phyloP scores from a whole-genome alignment of 2,797 vertebrate species.

The Anas georgica region DNA sequence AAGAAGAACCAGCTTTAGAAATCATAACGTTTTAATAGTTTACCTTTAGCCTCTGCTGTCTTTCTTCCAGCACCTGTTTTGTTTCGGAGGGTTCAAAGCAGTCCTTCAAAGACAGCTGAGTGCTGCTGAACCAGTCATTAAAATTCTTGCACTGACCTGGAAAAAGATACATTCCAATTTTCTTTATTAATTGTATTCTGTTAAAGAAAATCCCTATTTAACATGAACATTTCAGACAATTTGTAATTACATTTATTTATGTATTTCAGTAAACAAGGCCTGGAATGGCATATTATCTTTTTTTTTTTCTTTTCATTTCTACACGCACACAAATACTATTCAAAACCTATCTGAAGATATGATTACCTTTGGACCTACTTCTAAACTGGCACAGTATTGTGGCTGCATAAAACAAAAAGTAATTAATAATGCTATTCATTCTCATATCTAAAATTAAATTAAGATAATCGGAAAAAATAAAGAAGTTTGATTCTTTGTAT shows the following conservation, averaged over 20 bases:
- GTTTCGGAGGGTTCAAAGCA: constrained; percentile 90
- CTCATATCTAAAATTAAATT: not conserved
- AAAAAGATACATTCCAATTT: constrained; percentile 6
- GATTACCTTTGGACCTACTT: not conserved
- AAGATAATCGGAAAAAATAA: not conserved
- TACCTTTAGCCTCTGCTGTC: constrained; percentile 84
- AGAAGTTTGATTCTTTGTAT: not conserved
- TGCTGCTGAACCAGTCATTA: constrained; percentile 87
- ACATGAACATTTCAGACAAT: not conserved
- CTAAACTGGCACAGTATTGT: not conserved
- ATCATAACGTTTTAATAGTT: constrained; percentile 28
- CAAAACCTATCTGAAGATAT: not conserved
- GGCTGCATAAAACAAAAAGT: not conserved
- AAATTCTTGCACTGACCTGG: constrained; percentile 88
- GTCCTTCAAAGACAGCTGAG: constrained; percentile 86
- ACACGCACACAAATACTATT: not conserved
- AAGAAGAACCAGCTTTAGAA: not conserved
- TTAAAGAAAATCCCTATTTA: not conserved
- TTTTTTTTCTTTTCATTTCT: not conserved
- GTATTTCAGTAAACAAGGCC: not conserved
- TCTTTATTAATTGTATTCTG: not conserved
- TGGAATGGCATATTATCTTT: not conserved
- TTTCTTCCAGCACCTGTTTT: constrained; percentile 80
- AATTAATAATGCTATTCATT: not conserved
- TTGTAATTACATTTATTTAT: not conserved